A percentile compares a stretch with the other conserved stretches of the same genome.
These are phyloP conservation scores for Pseudococcus jackbeardsleyi DNA, from an alignment of 2,888 invertebrate genomes.

Conservation along the genomic window DNA sequence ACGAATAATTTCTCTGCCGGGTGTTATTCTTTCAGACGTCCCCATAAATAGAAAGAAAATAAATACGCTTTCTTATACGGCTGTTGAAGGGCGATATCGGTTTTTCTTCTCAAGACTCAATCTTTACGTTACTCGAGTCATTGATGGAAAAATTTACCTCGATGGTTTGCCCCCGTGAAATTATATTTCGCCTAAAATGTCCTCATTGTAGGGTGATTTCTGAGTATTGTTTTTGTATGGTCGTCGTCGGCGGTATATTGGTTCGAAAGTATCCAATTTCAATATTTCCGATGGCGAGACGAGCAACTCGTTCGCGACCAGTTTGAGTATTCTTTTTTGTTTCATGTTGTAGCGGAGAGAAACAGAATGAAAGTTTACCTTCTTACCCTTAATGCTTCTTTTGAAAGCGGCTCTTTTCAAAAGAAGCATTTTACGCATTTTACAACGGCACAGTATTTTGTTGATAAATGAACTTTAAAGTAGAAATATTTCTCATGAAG, in stretches of 20 bases:
- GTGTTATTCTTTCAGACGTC: constrained; percentile 56
- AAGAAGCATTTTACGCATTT: constrained; percentile 56
- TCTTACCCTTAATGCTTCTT: constrained; percentile 55
- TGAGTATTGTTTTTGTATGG: too few species aligned
- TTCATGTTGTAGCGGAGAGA: neutral
- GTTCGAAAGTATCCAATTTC: neutral
- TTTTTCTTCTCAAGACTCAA: constrained; percentile 28
- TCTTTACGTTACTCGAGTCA: neutral
- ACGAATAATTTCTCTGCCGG: constrained; percentile 59
- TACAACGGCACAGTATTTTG: constrained; percentile 53
- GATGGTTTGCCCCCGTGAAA: neutral
- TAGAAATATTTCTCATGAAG: constrained; percentile 64
- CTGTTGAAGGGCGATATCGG: constrained; percentile 49
- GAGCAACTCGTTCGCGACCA: constrained; percentile 52
- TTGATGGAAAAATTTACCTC: neutral
- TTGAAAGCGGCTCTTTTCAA: constrained; percentile 59
- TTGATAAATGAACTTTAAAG: constrained; percentile 65
- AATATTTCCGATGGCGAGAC: neutral
- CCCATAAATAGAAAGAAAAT: constrained; percentile 45
- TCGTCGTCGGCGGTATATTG: neutral
- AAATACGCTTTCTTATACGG: constrained; percentile 27
- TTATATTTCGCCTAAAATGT: too few species aligned
- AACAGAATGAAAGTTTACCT: constrained; percentile 55
- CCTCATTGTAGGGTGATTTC: too few species aligned
- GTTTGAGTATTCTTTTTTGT: constrained; percentile 2